Percentiles rank a stretch among this genome's conserved stretches.
These are phyloP conservation scores for Myioborus miniatus DNA, from an alignment of 2,797 vertebrate genomes.

Conservation along the genomic window DNA sequence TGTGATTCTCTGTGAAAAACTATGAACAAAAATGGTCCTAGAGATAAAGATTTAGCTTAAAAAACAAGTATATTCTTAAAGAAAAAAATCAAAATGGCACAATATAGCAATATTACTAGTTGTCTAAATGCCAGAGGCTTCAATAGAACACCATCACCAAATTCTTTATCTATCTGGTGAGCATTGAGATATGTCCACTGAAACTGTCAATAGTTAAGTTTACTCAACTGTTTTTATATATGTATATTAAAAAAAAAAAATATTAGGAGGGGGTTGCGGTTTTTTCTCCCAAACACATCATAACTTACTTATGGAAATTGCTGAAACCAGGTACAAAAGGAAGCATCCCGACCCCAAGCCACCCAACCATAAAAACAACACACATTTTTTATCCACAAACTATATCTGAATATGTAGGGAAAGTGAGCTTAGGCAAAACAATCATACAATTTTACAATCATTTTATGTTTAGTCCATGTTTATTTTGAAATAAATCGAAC, in stretches of 20 bases:
- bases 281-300: background rate
- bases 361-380: fast-evolving
- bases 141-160: background rate
- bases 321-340: background rate
- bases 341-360: fast-evolving
- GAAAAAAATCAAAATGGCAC: background rate
- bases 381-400: background rate
- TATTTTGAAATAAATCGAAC: background rate
- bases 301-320: background rate
- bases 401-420: fast-evolving
- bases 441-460: background rate
- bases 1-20: background rate
- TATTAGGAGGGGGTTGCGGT: fast-evolving
- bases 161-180: background rate
- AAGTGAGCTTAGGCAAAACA: background rate
- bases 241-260: background rate
- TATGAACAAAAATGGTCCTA: background rate
- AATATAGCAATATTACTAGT: background rate
- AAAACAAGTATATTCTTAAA: background rate
- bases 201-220: background rate
- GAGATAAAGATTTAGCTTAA: background rate
- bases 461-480: background rate
- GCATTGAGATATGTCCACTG: background rate
- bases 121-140: background rate
- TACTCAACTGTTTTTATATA: background rate